Conservation (phyloP, 2,888 invertebrate genomes). For the Caenorhabditis macrosperma region DNA sequence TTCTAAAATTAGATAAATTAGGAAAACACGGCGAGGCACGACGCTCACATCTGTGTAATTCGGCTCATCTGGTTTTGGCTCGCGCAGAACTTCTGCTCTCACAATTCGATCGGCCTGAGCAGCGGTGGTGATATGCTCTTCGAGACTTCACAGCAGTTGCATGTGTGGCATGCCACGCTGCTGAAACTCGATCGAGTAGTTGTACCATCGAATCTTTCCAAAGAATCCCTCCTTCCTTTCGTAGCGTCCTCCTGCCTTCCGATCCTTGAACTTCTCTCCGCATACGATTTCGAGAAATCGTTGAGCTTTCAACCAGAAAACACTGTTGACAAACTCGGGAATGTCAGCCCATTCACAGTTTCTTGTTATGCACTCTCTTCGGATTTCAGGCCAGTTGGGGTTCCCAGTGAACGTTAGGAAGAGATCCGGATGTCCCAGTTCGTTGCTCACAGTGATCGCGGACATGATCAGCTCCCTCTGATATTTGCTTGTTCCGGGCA, state of each 20-base stretch:
- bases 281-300: conserved; percentile 1
- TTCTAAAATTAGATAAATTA: not conserved
- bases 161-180: conserved; percentile 39
- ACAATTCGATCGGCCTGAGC: conserved; percentile 12
- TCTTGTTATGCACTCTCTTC: not conserved
- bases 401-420: conserved; percentile 35
- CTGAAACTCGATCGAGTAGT: conserved; percentile 31
- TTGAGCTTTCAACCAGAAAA: conserved; percentile 2
- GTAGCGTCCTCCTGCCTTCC: no score
- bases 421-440: conserved; percentile 12
- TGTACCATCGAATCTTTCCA: conserved; percentile 24
- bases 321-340: conserved; percentile 16
- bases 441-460: conserved; percentile 4
- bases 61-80: not conserved
- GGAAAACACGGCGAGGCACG: not conserved
- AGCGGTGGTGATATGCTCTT: conserved; percentile 2
- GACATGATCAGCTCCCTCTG: conserved; percentile 19
- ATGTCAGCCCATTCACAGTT: conserved; percentile 18
- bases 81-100: conserved; percentile 6
- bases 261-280: not conserved
- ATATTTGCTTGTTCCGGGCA: conserved; percentile 6
- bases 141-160: conserved; percentile 13
- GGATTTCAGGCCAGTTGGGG: conserved; percentile 17
- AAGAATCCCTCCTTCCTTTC: conserved; percentile 1
- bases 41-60: not conserved